A percentile compares a stretch with the other conserved stretches of the same genome.
Evolutionary conservation across 2,113 vertebrate species (phyloP).

Genomic region (Crypturellus undulatus): DNA sequence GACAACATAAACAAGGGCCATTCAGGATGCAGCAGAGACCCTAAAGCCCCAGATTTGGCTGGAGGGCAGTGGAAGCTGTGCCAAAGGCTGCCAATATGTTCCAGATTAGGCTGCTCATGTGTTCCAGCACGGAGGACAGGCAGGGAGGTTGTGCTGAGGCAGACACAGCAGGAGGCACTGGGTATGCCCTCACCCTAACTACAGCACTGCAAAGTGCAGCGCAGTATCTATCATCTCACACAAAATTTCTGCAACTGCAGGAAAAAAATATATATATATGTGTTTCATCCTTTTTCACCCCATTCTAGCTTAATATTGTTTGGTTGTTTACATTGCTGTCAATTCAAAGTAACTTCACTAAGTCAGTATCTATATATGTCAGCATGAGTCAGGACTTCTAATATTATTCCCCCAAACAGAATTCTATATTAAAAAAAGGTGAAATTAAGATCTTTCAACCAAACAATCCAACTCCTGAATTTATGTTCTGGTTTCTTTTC

Average conservation of each 20-base stretch:
- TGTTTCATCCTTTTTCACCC: neutral
- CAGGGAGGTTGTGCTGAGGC: neutral
- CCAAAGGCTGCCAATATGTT: neutral
- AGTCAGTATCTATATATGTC: neutral
- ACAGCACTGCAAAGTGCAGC: neutral
- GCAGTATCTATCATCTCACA: neutral
- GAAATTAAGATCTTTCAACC: neutral
- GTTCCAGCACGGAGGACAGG: neutral
- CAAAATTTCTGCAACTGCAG: neutral
- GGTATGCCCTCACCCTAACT: neutral
- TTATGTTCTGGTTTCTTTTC: neutral
- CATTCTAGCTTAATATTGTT: neutral
- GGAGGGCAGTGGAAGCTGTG: neutral
- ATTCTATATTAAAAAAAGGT: neutral
- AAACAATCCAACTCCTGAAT: neutral
- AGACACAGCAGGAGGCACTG: neutral
- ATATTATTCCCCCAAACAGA: neutral
- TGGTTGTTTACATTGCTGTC: neutral
- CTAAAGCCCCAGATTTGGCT: neutral
- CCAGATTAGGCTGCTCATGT: neutral
- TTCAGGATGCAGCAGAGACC: neutral
- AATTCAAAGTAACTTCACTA: neutral
- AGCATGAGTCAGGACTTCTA: neutral
- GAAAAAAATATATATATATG: no score
- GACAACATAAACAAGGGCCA: neutral